Evolutionary conservation across 2,797 vertebrate genomes (phyloP).

Genomic region (Sylvia borin): DNA sequence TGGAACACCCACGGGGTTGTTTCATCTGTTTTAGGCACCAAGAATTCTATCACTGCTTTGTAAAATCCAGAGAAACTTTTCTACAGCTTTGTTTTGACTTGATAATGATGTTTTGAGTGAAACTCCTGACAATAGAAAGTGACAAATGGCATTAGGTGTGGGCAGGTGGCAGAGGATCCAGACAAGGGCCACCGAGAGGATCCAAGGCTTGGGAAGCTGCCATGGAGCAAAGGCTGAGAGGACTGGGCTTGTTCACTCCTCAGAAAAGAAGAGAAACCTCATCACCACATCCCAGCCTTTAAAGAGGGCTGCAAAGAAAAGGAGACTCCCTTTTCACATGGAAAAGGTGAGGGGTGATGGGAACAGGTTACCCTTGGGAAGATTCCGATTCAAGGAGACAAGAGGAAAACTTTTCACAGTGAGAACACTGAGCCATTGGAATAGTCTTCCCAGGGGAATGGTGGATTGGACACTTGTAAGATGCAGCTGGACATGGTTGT

Average conservation of each 20-base stretch:
- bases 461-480: background rate
- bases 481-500: background rate
- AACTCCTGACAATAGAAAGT: background rate
- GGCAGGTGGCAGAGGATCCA: background rate
- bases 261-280: no score
- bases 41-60: background rate
- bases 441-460: background rate
- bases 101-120: background rate
- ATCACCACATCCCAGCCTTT: background rate
- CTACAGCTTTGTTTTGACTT: background rate
- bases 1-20: background rate
- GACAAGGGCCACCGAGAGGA: background rate
- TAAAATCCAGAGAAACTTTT: background rate
- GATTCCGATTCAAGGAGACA: accelerated
- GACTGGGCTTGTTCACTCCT: background rate
- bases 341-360: background rate
- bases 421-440: background rate
- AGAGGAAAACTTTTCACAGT: background rate
- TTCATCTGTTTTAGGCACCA: background rate
- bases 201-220: background rate
- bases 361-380: background rate
- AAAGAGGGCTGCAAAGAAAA: background rate
- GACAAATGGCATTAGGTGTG: background rate
- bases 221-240: background rate
- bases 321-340: background rate